These are phyloP conservation scores for Ernsta delagoae DNA, from an alignment of 2,888 invertebrate genomes.

Conservation along the genomic window DNA sequence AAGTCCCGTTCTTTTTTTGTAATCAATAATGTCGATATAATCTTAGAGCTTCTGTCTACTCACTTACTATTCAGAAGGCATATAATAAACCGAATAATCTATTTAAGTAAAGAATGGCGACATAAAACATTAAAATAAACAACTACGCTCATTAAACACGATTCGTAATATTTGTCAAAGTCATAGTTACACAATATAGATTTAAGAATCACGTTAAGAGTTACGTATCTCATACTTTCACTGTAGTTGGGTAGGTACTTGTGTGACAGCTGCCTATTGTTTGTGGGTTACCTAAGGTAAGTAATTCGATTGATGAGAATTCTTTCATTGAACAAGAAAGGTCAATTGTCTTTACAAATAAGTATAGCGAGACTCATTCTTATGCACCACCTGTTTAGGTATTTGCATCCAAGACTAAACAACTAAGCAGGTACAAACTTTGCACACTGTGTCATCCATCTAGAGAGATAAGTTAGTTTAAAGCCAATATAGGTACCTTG, in stretches of 20 bases:
- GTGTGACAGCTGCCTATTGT: constrained; percentile 52
- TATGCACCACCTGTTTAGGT: background rate
- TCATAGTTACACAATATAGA: constrained; percentile 52
- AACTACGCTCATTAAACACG: constrained; percentile 26
- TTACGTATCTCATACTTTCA: constrained; percentile 51
- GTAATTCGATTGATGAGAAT: constrained; percentile 34
- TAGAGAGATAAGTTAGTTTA: too few relatives aligned
- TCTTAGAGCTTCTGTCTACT: too few relatives aligned
- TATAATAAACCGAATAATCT: background rate
- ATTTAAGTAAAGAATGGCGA: constrained; percentile 21
- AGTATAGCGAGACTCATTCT: background rate
- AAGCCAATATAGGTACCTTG: too few relatives aligned
- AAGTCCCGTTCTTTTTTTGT: too few relatives aligned
- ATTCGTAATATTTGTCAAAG: constrained; percentile 35
- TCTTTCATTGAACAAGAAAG: constrained; percentile 23
- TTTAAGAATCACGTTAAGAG: constrained; percentile 49
- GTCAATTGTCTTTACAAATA: constrained; percentile 18
- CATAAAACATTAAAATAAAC: constrained; percentile 26
- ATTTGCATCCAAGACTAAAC: too few relatives aligned
- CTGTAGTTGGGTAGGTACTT: constrained; percentile 40
- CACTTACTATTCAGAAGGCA: background rate
- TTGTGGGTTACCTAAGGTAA: constrained; percentile 46
- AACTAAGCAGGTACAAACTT: too few relatives aligned
- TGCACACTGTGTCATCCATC: too few relatives aligned
- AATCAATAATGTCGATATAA: too few relatives aligned